A percentile compares a stretch with the other conserved stretches of the same genome.
Conservation (phyloP, 2,113 vertebrate species). For the Neofelis nebulosa region DNA sequence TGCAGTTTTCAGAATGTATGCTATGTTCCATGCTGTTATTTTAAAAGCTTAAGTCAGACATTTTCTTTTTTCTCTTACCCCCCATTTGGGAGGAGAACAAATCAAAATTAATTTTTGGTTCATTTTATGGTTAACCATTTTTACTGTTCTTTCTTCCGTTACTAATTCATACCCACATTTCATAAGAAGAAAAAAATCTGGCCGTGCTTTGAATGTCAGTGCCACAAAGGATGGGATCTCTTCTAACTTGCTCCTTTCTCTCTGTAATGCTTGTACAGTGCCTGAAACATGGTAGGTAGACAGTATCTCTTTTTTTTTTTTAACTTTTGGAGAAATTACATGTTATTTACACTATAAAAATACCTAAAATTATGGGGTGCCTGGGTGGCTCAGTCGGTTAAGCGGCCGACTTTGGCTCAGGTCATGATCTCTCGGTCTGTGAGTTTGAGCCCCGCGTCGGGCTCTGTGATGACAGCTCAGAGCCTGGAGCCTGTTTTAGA, state of each 20-base stretch:
- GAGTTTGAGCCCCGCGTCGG: rapidly evolving
- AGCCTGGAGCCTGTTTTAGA: too few species aligned
- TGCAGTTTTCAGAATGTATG: not conserved
- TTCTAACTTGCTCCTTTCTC: not conserved
- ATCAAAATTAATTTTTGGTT: not conserved
- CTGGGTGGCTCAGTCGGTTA: too few species aligned
- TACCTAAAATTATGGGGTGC: not conserved
- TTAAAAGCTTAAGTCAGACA: not conserved
- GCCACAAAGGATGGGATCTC: not conserved
- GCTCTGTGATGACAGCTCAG: too few species aligned
- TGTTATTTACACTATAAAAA: not conserved
- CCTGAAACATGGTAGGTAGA: not conserved
- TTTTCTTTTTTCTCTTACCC: not conserved
- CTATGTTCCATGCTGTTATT: not conserved
- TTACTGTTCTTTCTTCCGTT: not conserved
- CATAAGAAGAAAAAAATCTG: not conserved
- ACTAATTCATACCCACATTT: not conserved
- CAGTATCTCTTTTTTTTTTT: not conserved
- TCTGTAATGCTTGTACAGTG: not conserved
- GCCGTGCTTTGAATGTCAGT: not conserved
- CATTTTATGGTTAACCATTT: not conserved
- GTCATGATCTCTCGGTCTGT: too few species aligned
- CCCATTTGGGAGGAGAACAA: not conserved
- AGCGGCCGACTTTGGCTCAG: too few species aligned
- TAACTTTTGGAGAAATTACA: not conserved